phyloP scores from a whole-genome alignment of 2,797 vertebrate species.

The Melanogrammus aeglefinus region DNA sequence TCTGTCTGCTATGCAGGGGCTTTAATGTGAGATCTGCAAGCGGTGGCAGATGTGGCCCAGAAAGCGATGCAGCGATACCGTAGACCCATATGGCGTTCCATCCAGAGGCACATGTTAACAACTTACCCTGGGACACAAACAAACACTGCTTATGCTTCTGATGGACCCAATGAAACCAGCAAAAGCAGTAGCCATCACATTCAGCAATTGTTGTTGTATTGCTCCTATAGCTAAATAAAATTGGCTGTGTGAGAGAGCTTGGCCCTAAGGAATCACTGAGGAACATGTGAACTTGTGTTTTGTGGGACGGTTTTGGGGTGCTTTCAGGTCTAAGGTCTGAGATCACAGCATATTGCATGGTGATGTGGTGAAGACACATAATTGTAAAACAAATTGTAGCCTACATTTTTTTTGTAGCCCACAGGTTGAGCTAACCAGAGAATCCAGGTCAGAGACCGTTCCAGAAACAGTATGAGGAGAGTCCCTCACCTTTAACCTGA shows the following conservation, averaged over 20 bases:
- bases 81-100: slow-evolving; percentile 18
- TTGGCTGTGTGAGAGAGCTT: background rate
- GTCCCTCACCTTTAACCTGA: background rate
- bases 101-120: slow-evolving; percentile 8
- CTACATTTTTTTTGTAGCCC: no score
- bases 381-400: background rate
- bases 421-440: background rate
- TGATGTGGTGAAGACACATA: background rate
- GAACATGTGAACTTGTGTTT: background rate
- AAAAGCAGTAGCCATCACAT: background rate
- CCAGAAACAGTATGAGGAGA: no score
- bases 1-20: background rate
- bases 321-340: background rate
- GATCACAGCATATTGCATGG: background rate
- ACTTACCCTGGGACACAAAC: background rate
- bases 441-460: background rate
- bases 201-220: background rate
- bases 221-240: background rate
- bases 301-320: no score
- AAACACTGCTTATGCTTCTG: background rate
- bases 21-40: slow-evolving; percentile 10
- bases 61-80: slow-evolving; percentile 18
- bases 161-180: background rate
- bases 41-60: slow-evolving; percentile 27
- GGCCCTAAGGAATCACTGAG: background rate